Conservation (phyloP, 1,140 invertebrate genomes). For the Dreissena polymorpha region DNA sequence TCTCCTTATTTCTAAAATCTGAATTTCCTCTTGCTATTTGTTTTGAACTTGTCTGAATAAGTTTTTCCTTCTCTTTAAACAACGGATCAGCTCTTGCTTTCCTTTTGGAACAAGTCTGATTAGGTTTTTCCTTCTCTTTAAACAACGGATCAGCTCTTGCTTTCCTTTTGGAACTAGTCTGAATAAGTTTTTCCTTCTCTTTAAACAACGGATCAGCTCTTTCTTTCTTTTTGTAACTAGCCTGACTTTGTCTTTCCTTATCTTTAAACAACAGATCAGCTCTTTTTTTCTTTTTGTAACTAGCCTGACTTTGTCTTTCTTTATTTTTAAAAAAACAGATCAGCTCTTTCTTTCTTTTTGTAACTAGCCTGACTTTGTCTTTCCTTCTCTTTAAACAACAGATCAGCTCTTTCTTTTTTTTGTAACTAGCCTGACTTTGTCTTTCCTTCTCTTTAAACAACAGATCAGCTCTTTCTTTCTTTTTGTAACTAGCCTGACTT, state of each 20-base stretch:
- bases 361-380: background rate
- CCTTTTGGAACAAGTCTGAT: constrained; percentile 7
- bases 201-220: background rate
- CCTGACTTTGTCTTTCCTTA: too few species aligned
- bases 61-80: constrained; percentile 9
- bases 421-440: background rate
- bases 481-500: background rate
- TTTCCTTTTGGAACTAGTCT: constrained; percentile 6
- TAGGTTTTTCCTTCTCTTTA: constrained; percentile 16
- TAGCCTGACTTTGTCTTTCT: background rate
- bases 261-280: too few species aligned
- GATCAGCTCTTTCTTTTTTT: background rate
- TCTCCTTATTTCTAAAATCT: constrained; percentile 12
- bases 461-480: background rate
- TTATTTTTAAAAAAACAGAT: background rate
- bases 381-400: background rate
- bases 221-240: too few species aligned
- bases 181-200: background rate
- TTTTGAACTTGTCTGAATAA: background rate
- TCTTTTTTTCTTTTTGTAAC: background rate
- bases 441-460: constrained; percentile 11
- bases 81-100: background rate
- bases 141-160: background rate
- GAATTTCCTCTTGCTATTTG: background rate
- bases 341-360: constrained; percentile 3